Percentiles rank a stretch among this genome's conserved stretches.
Conservation (phyloP, 2,797 vertebrate species). For the Molossus molossus region DNA sequence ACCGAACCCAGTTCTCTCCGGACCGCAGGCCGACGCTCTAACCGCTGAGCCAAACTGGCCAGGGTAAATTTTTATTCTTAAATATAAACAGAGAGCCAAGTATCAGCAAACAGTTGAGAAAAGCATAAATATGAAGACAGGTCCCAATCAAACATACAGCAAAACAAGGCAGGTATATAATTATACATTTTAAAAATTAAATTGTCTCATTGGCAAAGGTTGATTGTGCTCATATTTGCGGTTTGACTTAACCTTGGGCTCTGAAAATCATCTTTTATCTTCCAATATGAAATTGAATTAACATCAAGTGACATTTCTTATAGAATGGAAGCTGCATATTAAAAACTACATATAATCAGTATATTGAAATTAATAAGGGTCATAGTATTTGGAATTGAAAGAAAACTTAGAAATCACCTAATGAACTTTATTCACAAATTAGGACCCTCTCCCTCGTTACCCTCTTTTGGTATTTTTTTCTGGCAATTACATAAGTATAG, state of each 20-base stretch:
- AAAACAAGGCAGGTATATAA: neutral
- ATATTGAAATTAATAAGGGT: neutral
- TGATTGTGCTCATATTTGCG: neutral
- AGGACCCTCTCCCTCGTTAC: neutral
- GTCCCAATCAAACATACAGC: neutral
- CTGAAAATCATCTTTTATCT: neutral
- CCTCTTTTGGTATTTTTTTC: neutral
- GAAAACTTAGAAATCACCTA: neutral
- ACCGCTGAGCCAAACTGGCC: too few species aligned
- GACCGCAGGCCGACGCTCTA: too few species aligned
- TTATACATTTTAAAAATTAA: neutral
- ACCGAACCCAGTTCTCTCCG: too few species aligned
- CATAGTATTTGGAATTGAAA: neutral
- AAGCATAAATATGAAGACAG: neutral
- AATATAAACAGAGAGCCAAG: neutral
- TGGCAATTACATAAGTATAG: neutral
- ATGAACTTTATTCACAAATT: neutral
- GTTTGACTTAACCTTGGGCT: neutral
- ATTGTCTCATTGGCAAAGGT: neutral
- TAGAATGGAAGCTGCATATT: neutral
- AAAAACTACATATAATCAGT: neutral
- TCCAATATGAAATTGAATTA: neutral
- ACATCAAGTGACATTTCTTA: neutral
- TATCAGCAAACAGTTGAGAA: neutral
- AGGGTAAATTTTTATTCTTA: neutral